phyloP scores from a whole-genome alignment of 2,888 invertebrate genomes.

The Melinopterus prodromus region DNA sequence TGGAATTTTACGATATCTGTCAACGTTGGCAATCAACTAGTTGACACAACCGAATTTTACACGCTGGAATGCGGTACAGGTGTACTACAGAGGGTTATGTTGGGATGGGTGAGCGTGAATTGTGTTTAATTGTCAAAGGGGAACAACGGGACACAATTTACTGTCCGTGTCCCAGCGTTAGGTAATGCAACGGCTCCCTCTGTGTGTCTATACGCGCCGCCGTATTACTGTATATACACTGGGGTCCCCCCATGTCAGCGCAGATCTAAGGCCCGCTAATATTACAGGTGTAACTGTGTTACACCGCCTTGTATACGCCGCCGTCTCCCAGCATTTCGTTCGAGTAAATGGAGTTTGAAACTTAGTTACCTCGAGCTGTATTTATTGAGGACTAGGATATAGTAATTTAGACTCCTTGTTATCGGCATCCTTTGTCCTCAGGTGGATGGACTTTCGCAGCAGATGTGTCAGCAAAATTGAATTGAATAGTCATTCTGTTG shows the following conservation, averaged over 20 bases:
- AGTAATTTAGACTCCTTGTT: neutral
- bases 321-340: neutral
- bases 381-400: neutral
- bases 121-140: conserved; percentile 4
- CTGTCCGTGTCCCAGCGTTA: neutral
- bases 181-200: neutral
- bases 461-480: neutral
- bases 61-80: neutral
- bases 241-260: neutral
- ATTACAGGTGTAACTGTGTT: neutral
- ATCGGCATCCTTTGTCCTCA: neutral
- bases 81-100: neutral
- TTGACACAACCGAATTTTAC: neutral
- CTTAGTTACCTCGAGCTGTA: neutral
- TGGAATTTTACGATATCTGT: no score
- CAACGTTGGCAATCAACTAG: neutral
- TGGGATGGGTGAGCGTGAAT: neutral
- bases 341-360: neutral
- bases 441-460: neutral
- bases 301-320: neutral
- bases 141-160: neutral
- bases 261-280: neutral
- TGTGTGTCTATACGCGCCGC: neutral
- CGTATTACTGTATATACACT: neutral
- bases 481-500: no score